Base-by-base conservation (phyloP, 2,113 vertebrate genomes). In the Tonatia bakeri region DNA sequence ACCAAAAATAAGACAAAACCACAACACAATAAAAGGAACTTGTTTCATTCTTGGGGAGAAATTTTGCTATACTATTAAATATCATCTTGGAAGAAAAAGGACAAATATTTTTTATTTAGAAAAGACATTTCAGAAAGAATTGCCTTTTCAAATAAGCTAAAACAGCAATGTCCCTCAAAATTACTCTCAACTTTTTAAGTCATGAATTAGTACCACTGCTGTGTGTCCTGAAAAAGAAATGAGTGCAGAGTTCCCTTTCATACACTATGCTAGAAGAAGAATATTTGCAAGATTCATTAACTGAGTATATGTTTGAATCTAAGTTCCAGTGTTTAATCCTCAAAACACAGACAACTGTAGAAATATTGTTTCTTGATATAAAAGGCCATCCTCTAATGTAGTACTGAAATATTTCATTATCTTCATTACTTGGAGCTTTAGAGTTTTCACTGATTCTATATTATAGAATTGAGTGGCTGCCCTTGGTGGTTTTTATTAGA, bases 201-300 rank as follows among this genome's bases (percentile, higher is more conserved):
- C 56, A 38, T 84, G 86, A 89, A 0, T 84, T 36, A 87, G 69
- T 20, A 26, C 77, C 59, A 88, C 50, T 6, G 52, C 20, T 87
- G 19, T 28, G 12, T 2, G 54, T 93, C 93, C 91, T 84, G 52
- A 56, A n/a, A 92, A 91, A 92, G 89, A 90, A 1, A 43, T 26
- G n/a, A 77, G 61, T 87, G 13, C 89, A 90, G 20, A 54, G 73
- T 91, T 85, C 31, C 14, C 61, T 90, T 90, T 91, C 45, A 56
- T 75, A 33, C 54, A 56, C 50, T 86, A 15, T 88, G 54, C 56
- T 36, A 84, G 90, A 90, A 86, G 38, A 75, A 92, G 36, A 88
- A 83, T 72, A 70, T 79, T 93, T 96, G n/a, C 67, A 92, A 96
- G 92, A 75, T 88, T 38, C 16, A 43, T 77, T 69, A 96, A 94